Base-by-base conservation (phyloP, 2,113 vertebrate genomes). In the Tapirus terrestris region DNA sequence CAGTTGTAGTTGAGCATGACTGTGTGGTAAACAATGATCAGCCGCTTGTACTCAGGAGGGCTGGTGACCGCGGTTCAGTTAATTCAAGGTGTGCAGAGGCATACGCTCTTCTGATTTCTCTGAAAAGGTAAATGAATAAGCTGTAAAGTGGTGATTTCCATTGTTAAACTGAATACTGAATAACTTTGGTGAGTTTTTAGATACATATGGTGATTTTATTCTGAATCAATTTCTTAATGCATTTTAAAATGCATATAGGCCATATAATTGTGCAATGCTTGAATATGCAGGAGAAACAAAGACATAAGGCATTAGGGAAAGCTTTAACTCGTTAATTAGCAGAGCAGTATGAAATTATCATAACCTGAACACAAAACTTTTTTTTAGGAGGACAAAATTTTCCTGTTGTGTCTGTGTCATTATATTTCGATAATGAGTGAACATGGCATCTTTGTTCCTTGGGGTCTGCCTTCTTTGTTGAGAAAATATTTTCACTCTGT, bases 321-420 rank as follows among this genome's bases (percentile, higher is more conserved):
- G 56, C 53, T 97, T 77, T 83, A 72, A 89, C 48, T 93, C 60
- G 4, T 95, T 97, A 98, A 94, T 98, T 98, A 96, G 45, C 56
- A 97, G 53, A 86, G 31, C 61, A 84, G 96, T 97, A 76, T 95
- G 80, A 72, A 97, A 68, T 97, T 53, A 43, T 10, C 83, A 68
- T 53, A 95, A 72, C 6, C 23, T 83, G 60, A 75, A 72, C 36
- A 8, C 12, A 36, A 68, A 89, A 83, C 8, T 23, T 53, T 58
- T 58, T 97, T 91, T 27, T 39, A 53, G 43, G 29, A 89, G 8
- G 39, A 67, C 36, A 75, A 87, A 73, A 80, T 21, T 84, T 91
- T 87, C 27, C 48, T 93, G 53, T 94, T 97, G 61, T 76, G 18
- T 73, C 77, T 94, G 5, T 82, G 48, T 17, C 6, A 45, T 91